Evolutionary conservation across 2,113 vertebrate species (phyloP).

Genomic region (Elgaria multicarinata): DNA sequence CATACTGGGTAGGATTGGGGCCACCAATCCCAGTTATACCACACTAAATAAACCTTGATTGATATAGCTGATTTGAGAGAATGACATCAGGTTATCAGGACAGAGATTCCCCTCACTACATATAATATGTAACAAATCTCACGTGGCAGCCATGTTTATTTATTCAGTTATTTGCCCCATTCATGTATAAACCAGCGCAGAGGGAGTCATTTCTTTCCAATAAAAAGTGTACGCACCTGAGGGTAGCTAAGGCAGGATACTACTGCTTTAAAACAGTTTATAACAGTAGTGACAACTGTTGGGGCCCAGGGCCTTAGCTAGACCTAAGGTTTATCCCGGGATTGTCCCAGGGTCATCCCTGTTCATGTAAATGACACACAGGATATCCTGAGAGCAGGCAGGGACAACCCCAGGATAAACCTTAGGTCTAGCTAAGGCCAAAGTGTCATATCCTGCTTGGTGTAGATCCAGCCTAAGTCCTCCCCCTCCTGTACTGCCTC

Average conservation of each 20-base stretch:
- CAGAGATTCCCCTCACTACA: neutral
- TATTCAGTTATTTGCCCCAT: neutral
- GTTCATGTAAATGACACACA: no score
- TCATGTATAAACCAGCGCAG: neutral
- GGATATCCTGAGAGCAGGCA: no score
- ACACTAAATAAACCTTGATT: neutral
- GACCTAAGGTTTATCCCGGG: no score
- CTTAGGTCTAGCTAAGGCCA: no score
- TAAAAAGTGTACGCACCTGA: neutral
- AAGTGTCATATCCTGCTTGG: no score
- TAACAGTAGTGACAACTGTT: no score
- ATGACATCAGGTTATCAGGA: neutral
- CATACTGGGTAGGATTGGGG: fast-evolving
- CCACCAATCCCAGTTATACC: neutral
- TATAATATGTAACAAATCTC: neutral
- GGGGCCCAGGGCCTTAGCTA: no score
- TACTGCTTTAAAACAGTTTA: no score
- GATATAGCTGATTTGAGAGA: slow-evolving; percentile 8
- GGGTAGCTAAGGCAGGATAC: no score
- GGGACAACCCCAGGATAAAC: no score
- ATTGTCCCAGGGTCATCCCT: no score
- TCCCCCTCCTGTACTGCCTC: neutral
- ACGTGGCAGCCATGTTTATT: neutral
- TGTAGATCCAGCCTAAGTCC: no score
- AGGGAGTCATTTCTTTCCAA: neutral